Evolutionary conservation across 2,797 vertebrate species (phyloP), one percentile per base, ranked within the genome.

Genomic region (Muscicapa striata): DNA sequence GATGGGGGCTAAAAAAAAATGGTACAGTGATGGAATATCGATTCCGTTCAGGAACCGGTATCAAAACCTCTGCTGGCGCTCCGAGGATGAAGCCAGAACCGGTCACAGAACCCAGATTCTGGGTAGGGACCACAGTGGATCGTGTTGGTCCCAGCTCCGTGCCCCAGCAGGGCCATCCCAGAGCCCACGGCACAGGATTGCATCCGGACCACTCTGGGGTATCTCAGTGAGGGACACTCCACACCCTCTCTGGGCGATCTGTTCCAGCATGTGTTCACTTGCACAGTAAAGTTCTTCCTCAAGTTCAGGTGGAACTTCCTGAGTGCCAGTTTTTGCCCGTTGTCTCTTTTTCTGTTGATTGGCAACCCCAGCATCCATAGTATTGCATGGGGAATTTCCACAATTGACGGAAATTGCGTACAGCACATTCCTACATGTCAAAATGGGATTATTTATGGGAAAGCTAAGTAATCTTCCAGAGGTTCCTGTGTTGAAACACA

Each of bases 281-380:
- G 41, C 13, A 3, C 55, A 20, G 13, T 19, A 6, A 36, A 75
- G 34, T 48, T 75, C 13, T 62, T 75, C 18, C 21, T 67, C 41
- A 6, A 23, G 32, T 81, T 61, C 12, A 36, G 48, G 26, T 32
- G 46, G n/a, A 67, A 48, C 12, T 54, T 41, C 20, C 10, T 23
- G 14, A 5, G 38, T 1, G 3, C 19, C 20, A 22, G 9, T 22
- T 59, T 52, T 16, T 66, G 20, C 24, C 29, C 3, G 0, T 9
- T 59, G 8, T 7, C 62, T 54, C 18, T 40, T 67, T 52, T 32
- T 34, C 17, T 74, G 29, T 46, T 32, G 20, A 16, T 18, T 66
- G 62, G 26, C 30, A 27, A 14, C 30, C 13, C 40, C 0, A 10
- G 15, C 34, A 67, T 52, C 1, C 1, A 36, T 48, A 0, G 0